Evolutionary conservation across 2,113 vertebrate genomes (phyloP).

Genomic region (Lynx canadensis): DNA sequence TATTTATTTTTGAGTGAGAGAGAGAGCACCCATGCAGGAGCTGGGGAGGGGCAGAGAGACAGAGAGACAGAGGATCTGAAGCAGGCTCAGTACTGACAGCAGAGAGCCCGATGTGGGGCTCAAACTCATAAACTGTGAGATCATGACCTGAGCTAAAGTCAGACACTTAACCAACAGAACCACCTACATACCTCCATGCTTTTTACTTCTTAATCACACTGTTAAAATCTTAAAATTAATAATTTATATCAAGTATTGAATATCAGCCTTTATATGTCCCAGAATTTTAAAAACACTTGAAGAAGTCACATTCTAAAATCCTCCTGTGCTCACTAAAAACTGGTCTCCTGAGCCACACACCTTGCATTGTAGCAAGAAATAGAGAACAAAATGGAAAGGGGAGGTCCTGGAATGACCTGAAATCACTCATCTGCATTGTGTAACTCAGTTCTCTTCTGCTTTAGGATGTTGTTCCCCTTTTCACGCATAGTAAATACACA

Average conservation of each 20-base stretch:
- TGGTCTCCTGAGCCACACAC: neutral
- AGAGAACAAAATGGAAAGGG: neutral
- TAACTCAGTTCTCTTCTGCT: neutral
- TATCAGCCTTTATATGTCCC: neutral
- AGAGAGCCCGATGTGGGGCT: neutral
- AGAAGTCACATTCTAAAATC: neutral
- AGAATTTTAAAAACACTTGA: neutral
- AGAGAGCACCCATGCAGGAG: no score
- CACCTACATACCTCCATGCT: neutral
- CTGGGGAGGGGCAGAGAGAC: no score
- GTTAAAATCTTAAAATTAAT: slow-evolving; percentile 17
- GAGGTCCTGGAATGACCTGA: neutral
- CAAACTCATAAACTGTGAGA: neutral
- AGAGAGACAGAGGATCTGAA: neutral
- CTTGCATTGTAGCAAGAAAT: neutral
- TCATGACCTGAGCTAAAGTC: neutral
- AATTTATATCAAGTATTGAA: neutral
- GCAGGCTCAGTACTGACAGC: neutral
- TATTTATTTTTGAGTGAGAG: no score
- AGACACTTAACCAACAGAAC: neutral
- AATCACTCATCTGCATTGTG: neutral
- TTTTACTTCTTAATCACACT: neutral
- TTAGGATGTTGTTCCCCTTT: neutral
- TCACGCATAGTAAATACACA: neutral
- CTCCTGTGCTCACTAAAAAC: neutral